Percentiles rank a stretch among this genome's conserved stretches.
Evolutionary conservation across 1,140 invertebrate species (phyloP).

Genomic region (Drosophila azteca): DNA sequence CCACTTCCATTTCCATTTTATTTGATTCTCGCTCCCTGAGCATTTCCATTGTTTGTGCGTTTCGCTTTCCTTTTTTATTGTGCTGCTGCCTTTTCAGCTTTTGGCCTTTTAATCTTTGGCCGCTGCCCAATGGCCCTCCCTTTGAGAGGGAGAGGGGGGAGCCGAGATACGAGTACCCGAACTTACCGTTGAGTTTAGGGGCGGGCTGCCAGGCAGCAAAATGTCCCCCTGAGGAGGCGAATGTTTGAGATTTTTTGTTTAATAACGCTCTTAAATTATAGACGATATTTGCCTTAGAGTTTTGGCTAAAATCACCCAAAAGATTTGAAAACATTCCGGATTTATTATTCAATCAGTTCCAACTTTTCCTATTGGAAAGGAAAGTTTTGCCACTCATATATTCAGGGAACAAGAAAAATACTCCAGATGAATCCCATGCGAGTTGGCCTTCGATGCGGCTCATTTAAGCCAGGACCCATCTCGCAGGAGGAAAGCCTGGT

Average conservation of each 20-base stretch:
- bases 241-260: constrained; percentile 49
- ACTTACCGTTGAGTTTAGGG: constrained; percentile 37
- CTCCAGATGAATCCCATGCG: constrained; percentile 54
- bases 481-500: constrained; percentile 43
- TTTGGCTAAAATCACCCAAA: too few relatives aligned
- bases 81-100: constrained; percentile 36
- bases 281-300: constrained; percentile 1
- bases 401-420: constrained; percentile 37
- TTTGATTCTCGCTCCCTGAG: constrained; percentile 24
- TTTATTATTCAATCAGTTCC: constrained; percentile 33
- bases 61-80: constrained; percentile 24
- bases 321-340: constrained; percentile 8
- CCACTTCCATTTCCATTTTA: constrained; percentile 22
- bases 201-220: constrained; percentile 40
- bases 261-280: constrained; percentile 23
- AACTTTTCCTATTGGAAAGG: constrained; percentile 35
- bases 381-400: constrained; percentile 37
- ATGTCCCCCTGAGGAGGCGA: constrained; percentile 29
- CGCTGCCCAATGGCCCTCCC: constrained; percentile 16
- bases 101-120: constrained; percentile 67
- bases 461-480: constrained; percentile 53
- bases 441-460: constrained; percentile 67
- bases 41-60: constrained; percentile 63
- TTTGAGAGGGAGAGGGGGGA: neutral
- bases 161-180: constrained; percentile 12